A percentile compares a stretch with the other conserved stretches of the same genome.
Evolutionary conservation across 2,888 invertebrate species (phyloP).

Genomic region (Dolomedes plantarius): DNA sequence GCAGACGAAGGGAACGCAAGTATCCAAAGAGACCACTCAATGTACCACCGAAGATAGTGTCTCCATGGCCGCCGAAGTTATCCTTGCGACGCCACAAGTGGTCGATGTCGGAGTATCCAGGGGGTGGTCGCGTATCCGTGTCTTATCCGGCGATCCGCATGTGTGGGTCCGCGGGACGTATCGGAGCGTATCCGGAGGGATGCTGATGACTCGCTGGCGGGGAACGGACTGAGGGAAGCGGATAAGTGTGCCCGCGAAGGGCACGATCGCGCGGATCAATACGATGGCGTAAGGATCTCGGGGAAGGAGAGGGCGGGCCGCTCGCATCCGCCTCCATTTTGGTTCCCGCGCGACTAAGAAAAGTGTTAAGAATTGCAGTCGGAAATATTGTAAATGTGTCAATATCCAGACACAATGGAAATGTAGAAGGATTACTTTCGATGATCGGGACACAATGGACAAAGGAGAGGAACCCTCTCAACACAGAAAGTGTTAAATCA

Average conservation of each 20-base stretch:
- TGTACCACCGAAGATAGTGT: not conserved
- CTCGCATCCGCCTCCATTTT: not conserved
- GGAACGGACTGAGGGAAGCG: slow-evolving; percentile 41
- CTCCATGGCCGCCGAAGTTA: not conserved
- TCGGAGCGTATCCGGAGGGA: slow-evolving; percentile 17
- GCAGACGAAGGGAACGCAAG: too few relatives aligned
- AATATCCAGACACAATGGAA: too few relatives aligned
- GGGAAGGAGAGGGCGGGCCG: slow-evolving; percentile 9
- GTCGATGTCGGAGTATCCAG: not conserved
- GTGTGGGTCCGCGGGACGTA: not conserved
- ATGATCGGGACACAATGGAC: too few relatives aligned
- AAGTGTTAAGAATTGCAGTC: too few relatives aligned
- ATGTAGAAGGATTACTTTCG: too few relatives aligned
- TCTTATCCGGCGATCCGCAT: slow-evolving; percentile 18
- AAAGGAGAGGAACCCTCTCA: too few relatives aligned
- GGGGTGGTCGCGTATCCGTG: not conserved
- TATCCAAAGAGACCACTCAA: not conserved
- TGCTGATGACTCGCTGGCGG: not conserved
- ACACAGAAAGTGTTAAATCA: too few relatives aligned
- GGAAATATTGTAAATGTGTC: slow-evolving; percentile 20
- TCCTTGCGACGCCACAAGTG: slow-evolving; percentile 3
- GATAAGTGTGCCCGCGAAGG: not conserved
- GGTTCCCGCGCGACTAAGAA: too few relatives aligned
- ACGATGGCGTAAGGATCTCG: slow-evolving; percentile 10
- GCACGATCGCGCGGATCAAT: slow-evolving; percentile 33